Evolutionary conservation across 2,113 vertebrate genomes (phyloP).

Genomic region (Varanus komodoensis): DNA sequence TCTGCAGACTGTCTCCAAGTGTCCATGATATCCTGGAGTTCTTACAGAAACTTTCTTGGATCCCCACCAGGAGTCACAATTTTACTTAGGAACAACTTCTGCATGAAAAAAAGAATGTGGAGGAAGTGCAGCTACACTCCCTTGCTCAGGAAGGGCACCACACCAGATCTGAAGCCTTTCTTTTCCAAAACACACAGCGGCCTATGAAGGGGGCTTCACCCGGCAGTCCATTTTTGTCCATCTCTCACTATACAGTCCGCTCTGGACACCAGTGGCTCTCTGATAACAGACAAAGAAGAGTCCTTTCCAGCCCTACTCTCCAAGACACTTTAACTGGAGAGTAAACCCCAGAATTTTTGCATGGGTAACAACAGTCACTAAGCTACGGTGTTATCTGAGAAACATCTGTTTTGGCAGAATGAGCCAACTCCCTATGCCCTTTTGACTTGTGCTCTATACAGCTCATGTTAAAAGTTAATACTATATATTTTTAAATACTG

Average conservation of each 20-base stretch:
- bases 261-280: not conserved
- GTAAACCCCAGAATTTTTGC: not conserved
- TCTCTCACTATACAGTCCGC: not conserved
- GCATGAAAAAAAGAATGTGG: not conserved
- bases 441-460: conserved; percentile 53
- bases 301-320: not conserved
- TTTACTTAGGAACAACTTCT: not conserved
- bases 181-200: not conserved
- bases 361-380: not conserved
- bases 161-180: not conserved
- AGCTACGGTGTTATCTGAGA: not conserved
- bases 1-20: not conserved
- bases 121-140: not conserved
- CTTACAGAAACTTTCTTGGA: not conserved
- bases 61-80: not conserved
- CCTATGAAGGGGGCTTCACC: too few species aligned
- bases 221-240: too few species aligned
- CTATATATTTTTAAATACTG: conserved; percentile 47
- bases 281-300: not conserved
- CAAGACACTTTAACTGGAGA: not conserved
- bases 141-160: not conserved
- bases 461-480: conserved; percentile 60
- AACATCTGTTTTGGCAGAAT: not conserved
- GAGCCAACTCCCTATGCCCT: conserved; percentile 20
- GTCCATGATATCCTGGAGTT: not conserved